Conservation (phyloP, 2,888 invertebrate genomes). For the Thalpophila matura region DNA sequence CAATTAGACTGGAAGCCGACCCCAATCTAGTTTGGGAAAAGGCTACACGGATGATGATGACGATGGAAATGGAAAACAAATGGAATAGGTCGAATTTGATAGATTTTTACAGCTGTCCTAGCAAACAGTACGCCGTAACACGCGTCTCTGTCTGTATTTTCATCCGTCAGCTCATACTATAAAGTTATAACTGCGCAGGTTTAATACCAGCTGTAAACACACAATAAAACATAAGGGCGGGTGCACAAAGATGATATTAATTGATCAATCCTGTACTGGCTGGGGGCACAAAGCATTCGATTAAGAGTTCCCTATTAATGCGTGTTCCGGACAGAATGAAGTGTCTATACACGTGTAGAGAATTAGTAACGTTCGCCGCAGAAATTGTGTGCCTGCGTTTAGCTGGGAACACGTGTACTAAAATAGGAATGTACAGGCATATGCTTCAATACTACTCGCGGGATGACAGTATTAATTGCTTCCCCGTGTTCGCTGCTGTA, state of each 20-base stretch:
- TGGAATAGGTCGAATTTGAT: no score
- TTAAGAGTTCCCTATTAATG: constrained; percentile 50
- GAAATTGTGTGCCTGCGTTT: constrained; percentile 34
- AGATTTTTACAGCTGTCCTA: no score
- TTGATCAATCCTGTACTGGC: constrained; percentile 43
- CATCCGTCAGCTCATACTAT: no score
- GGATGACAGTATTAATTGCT: not conserved
- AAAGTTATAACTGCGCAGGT: not conserved
- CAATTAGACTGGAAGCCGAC: no score
- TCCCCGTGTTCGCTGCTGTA: not conserved
- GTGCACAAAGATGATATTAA: constrained; percentile 53
- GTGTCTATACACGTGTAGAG: constrained; percentile 23
- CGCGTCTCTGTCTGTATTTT: no score
- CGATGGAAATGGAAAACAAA: no score
- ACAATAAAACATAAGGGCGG: constrained; percentile 2
- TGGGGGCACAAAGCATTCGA: constrained; percentile 57
- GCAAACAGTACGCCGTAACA: no score
- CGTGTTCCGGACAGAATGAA: constrained; percentile 46
- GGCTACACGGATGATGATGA: no score
- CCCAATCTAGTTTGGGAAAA: no score
- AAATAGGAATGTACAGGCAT: not conserved
- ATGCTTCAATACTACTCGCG: not conserved
- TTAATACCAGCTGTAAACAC: not conserved
- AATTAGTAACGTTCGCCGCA: constrained; percentile 43
- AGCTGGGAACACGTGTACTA: not conserved